These are phyloP conservation scores for Erpetoichthys calabaricus DNA, from an alignment of 2,797 vertebrate species.

Conservation along the genomic window DNA sequence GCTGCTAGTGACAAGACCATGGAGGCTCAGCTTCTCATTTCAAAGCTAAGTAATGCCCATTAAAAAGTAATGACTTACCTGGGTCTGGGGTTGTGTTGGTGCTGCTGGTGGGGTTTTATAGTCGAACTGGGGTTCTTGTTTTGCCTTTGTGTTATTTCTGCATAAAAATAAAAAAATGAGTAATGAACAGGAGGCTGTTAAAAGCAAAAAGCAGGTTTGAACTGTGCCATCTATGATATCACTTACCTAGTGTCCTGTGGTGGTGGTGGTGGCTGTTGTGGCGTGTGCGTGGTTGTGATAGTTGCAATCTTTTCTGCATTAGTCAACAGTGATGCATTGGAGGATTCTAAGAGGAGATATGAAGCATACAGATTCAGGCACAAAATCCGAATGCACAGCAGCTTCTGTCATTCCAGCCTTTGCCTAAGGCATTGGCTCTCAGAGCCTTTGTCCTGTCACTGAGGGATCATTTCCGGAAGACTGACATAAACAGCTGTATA, in stretches of 20 bases:
- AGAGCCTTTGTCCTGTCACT: no score
- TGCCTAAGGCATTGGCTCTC: no score
- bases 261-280: conserved; percentile 69
- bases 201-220: conserved; percentile 3
- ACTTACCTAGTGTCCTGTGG: conserved; percentile 77
- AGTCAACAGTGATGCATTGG: conserved; percentile 89
- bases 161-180: conserved; percentile 21
- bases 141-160: conserved; percentile 94
- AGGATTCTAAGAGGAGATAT: conserved; percentile 62
- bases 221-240: conserved; percentile 7
- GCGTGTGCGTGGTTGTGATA: conserved; percentile 89
- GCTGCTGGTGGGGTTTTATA: conserved; percentile 72
- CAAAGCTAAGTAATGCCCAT: no score
- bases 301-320: conserved; percentile 98
- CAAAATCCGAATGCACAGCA: no score
- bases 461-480: no score
- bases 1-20: no score
- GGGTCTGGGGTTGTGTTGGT: conserved; percentile 52
- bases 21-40: no score
- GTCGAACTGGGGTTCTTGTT: conserved; percentile 84
- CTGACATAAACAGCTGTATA: no score
- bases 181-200: conserved; percentile 17
- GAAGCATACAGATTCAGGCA: conserved; percentile 12
- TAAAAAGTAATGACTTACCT: conserved; percentile 71
- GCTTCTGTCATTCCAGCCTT: no score